These are phyloP conservation scores for Gortyna flavago DNA, from an alignment of 2,888 invertebrate species.

Conservation along the genomic window DNA sequence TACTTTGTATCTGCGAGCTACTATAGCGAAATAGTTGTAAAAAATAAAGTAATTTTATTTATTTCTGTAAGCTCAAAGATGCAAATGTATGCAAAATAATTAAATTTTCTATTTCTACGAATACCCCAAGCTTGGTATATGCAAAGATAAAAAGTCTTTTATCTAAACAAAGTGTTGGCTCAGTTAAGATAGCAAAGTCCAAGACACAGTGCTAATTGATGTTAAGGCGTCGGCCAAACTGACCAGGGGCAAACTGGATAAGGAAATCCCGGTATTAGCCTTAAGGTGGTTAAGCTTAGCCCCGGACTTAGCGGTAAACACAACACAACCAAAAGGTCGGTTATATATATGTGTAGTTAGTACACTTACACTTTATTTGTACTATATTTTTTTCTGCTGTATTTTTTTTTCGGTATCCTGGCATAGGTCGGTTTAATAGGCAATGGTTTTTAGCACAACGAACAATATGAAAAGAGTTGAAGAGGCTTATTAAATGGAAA, in stretches of 20 bases:
- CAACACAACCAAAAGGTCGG: conserved; percentile 72
- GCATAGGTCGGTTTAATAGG: conserved; percentile 20
- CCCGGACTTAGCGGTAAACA: conserved; percentile 75
- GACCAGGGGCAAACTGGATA: conserved; percentile 79
- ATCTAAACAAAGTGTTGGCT: conserved; percentile 54
- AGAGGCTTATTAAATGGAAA: conserved; percentile 26
- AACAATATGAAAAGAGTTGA: conserved; percentile 28
- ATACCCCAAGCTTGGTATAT: conserved; percentile 7
- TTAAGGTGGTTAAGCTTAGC: conserved; percentile 77
- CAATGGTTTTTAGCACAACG: conserved; percentile 30
- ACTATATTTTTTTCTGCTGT: conserved; percentile 60
- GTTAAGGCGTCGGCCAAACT: conserved; percentile 76
- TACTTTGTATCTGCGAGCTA: conserved; percentile 14
- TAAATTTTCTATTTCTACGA: conserved; percentile 9
- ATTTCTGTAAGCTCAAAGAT: conserved; percentile 4
- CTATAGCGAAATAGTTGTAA: neutral
- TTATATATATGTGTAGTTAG: conserved; percentile 61
- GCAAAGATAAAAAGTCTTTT: conserved; percentile 51
- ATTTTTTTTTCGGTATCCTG: conserved; percentile 36
- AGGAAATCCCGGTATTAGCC: conserved; percentile 82
- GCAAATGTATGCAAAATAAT: conserved; percentile 37
- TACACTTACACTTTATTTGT: conserved; percentile 67
- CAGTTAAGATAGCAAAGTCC: conserved; percentile 63
- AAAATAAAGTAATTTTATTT: conserved; percentile 13
- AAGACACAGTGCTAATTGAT: conserved; percentile 81